A percentile compares a stretch with the other conserved stretches of the same genome.
phyloP scores from a whole-genome alignment of 2,888 invertebrate species.

The Platypus cylindrus region DNA sequence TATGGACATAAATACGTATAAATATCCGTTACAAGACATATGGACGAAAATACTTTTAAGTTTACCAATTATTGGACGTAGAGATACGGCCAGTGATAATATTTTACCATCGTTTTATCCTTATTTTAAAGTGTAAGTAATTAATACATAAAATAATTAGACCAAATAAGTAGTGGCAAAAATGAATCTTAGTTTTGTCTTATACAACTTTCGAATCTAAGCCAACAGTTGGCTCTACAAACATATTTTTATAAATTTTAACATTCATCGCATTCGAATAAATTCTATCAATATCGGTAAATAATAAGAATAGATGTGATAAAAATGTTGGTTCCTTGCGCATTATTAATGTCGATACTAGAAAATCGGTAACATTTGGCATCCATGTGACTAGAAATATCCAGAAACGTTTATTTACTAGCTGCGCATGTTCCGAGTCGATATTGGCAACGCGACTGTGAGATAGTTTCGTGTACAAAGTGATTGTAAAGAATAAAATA shows the following conservation, averaged over 20 bases:
- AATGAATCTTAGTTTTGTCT: too few species aligned
- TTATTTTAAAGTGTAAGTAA: slow-evolving; percentile 44
- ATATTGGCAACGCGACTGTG: slow-evolving; percentile 4
- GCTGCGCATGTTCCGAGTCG: background rate
- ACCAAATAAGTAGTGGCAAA: too few species aligned
- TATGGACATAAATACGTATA: too few species aligned
- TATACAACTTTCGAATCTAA: too few species aligned
- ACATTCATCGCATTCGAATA: slow-evolving; percentile 6
- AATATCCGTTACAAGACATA: too few species aligned
- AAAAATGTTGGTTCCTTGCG: slow-evolving; percentile 5
- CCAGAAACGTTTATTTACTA: slow-evolving; percentile 7
- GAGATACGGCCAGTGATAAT: slow-evolving; percentile 41
- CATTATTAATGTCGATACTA: slow-evolving; percentile 5
- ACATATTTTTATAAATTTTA: slow-evolving; percentile 1
- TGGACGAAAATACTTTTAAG: slow-evolving; percentile 50
- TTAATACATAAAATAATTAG: too few species aligned
- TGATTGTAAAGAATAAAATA: slow-evolving; percentile 5
- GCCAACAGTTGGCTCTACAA: slow-evolving; percentile 6
- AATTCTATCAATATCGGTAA: slow-evolving; percentile 8
- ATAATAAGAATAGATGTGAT: slow-evolving; percentile 8
- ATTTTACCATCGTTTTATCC: slow-evolving; percentile 42
- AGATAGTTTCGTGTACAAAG: slow-evolving; percentile 7
- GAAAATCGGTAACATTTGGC: slow-evolving; percentile 6
- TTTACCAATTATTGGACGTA: slow-evolving; percentile 43
- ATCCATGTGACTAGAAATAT: slow-evolving; percentile 8